Base-by-base conservation (phyloP, 1,140 invertebrate species). In the Teleogryllus occipitalis region DNA sequence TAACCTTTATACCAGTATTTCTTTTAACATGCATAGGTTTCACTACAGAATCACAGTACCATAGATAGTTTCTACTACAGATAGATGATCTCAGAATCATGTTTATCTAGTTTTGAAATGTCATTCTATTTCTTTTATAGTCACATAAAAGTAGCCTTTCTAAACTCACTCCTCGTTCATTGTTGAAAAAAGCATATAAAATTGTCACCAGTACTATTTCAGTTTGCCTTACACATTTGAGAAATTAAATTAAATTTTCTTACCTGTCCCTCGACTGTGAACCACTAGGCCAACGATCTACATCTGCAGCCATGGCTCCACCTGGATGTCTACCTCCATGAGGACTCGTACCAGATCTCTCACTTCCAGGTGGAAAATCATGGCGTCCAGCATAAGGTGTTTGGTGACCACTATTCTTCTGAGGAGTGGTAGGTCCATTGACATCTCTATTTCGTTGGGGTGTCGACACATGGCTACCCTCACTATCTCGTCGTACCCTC, bases 401-500 rank as follows among this genome's bases (percentile, higher is more conserved):
- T 46, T 22, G 76, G 21, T 79, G 78, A 47, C 73, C 54, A 46
- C 76, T 74, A 74, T 18, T 79, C 48, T 48, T 47, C 74, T 79
- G 77, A 47, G 74, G 77, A 22, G 78, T 76, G 8, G 75, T 27
- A 74, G 75, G 73, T n/a, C 72, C 74, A 74, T 78, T 80, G 49
- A 65, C 75, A 80, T 78, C 72, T 47, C 74, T 80, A 39, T 83
- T 80, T 87, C 86, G 74, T 85, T 85, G 22, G 18, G 22, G 83
- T 79, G 76, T 83, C 82, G 47, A 78, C 82, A 75, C 86, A 82
- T 8, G 85, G 85, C 27, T 47, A 47, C 87, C 86, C 81, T 84
- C 84, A 74, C 86, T 84, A 72, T 87, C 85, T 74, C 86, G 85
- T 6, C 86, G 86, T 78, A 87, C 86, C 76, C 86, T 86, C 7